Evolutionary conservation across 2,113 vertebrate species (phyloP), one percentile per base, ranked within the genome.

Genomic region (Ceuthmochares aereus): DNA sequence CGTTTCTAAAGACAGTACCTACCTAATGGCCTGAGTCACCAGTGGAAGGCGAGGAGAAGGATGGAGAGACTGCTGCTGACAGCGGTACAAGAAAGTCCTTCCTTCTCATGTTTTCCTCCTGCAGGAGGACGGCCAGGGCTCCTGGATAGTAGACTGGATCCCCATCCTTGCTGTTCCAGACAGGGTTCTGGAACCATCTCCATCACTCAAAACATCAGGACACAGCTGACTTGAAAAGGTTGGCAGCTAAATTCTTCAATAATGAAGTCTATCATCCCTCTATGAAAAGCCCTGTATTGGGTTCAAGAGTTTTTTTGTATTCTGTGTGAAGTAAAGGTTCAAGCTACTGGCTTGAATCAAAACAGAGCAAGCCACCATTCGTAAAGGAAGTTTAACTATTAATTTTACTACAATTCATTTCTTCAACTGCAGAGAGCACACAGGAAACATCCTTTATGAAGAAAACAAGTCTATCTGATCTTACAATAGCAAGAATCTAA

Each of bases 51-150:
- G 2, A 37, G 26, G 14, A 29, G 43, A 67, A 36, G 34, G 47
- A 23, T 45, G 74, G 45, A 54, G 52, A 11, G 64, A 74, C 66
- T 49, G 16, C 37, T 42, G 54, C 47, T 13, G 22, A 37, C 67
- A 27, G 27, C 2, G 0, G 8, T 6, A 9, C 0, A 4, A 22
- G 25, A 0, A 36, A 25, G 16, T 5, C 56, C 75, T 42, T 74
- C 55, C 55, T 56, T 55, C 42, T 66, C 13, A 2, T 5, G 68
- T 63, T 22, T 10, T 51, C 14, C 37, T 58, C 21, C 32, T 1
- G 2, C 0, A 2, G 72, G 11, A 82, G 7, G 6, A 63, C 21
- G 70, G 30, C 47, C 1, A 13, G 22, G 36, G 11, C 0, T 27
- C 22, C 52, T 5, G 43, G 45, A 32, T 13, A 0, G 3, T n/a